phyloP scores from a whole-genome alignment of 2,113 vertebrate species.

The Alouatta palliata region DNA sequence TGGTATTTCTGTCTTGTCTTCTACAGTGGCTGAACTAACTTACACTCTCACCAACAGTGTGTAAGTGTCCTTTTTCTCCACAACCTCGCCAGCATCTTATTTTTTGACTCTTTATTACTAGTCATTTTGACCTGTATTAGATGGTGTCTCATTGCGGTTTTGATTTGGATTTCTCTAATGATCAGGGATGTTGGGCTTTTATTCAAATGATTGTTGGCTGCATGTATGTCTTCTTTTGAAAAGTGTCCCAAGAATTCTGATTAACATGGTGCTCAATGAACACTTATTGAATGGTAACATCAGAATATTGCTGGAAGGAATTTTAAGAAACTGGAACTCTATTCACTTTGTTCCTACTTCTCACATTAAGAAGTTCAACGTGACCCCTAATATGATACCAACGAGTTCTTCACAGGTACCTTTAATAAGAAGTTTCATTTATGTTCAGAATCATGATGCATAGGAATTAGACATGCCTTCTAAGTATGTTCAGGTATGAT shows the following conservation, averaged over 20 bases:
- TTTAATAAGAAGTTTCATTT: conserved; percentile 11
- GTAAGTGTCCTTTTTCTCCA: no score
- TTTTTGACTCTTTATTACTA: no score
- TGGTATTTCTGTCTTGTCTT: no score
- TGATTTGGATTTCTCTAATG: no score
- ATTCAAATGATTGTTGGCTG: no score
- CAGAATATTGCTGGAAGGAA: conserved; percentile 6
- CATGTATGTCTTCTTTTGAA: no score
- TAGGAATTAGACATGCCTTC: background rate
- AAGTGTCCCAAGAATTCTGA: background rate
- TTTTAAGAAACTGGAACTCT: background rate
- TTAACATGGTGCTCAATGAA: background rate
- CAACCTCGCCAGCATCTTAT: no score
- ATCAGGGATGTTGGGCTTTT: no score
- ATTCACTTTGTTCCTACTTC: background rate
- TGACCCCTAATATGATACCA: background rate
- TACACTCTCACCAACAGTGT: no score
- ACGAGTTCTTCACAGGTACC: background rate
- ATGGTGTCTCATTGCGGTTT: no score
- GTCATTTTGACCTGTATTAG: no score
- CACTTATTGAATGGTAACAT: background rate
- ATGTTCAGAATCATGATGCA: background rate
- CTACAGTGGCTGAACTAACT: no score
- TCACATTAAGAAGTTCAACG: background rate
- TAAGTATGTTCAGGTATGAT: background rate